Evolutionary conservation across 2,113 vertebrate genomes (phyloP), one percentile per base, ranked within the genome.

Genomic region (Onychorhynchus coronatus): DNA sequence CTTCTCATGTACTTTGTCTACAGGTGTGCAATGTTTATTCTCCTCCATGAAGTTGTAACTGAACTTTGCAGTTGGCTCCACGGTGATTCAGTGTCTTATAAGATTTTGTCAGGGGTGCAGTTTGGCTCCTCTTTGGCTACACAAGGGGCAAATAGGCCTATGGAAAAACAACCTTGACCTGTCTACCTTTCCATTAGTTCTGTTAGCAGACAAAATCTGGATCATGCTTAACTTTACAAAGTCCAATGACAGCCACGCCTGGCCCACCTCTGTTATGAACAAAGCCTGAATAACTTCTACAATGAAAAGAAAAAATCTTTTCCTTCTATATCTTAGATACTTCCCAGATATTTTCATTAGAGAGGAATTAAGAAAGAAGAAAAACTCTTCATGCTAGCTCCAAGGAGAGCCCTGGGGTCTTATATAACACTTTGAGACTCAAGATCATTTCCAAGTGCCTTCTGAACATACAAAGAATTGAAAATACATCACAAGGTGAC

Each of bases 21-120:
- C 66, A 89, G 83, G 76, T 94, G 94, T 46, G 49, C 49, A 49
- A 35, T 75, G 74, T 92, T 96, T 95, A 85, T 92, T 87, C 41
- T 91, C 44, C 67, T 80, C 49, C 61, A 53, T 61, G 46, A 87
- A 89, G 74, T 8, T 91, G 53, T 52, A 91, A 73, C 44, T 85
- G 77, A 91, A 65, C 35, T 91, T 85, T 71, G n/a, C 76, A 78
- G 18, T 63, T 80, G 65, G 42, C 18, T 90, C 31, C 7, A 24
- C 19, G n/a, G 77, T 2, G 0, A 73, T 76, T 72, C 71, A 68
- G 37, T 52, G 82, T 47, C 25, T 28, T 37, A 2, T 37, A 78
- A 85, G 31, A 50, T 65, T 83, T 81, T 93, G 46, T 70, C 11
- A 24, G 37, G 47, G 10, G 9, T 63, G 11, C 28, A 84, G 2